Conservation (phyloP, 1,140 invertebrate species). For the Pentalonia nigronervosa region DNA sequence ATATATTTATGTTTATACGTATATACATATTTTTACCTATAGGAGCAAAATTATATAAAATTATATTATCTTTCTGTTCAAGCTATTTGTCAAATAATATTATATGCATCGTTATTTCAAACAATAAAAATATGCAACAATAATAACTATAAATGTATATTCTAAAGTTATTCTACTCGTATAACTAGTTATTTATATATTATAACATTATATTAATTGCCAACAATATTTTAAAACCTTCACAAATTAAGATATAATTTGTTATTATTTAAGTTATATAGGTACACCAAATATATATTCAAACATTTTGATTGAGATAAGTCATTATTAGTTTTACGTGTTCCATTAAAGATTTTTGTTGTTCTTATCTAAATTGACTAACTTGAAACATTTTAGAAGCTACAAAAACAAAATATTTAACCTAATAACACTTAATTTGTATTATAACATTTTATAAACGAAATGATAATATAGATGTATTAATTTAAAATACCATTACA, state of each 20-base stretch:
- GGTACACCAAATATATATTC: background rate
- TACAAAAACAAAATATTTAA: conserved; percentile 19
- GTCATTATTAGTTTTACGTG: conserved; percentile 41
- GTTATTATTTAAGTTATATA: background rate
- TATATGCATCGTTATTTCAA: no score
- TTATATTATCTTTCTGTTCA: background rate
- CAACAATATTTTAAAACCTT: background rate
- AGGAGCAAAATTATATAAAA: background rate
- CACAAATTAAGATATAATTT: background rate
- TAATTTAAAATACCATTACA: background rate
- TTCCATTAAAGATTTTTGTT: conserved; percentile 1
- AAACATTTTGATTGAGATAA: background rate
- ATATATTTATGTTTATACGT: background rate
- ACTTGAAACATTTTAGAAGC: conserved; percentile 24
- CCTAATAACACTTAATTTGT: conserved; percentile 14
- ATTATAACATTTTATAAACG: background rate
- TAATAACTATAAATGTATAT: background rate
- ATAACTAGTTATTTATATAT: background rate
- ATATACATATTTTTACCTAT: no score
- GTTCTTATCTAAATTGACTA: conserved; percentile 36
- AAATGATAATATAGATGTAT: background rate
- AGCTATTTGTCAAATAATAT: no score
- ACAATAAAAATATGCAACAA: background rate
- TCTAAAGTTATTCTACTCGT: background rate
- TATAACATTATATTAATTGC: background rate